These are phyloP conservation scores for Drosophila burlai DNA, from an alignment of 1,140 invertebrate genomes.

Conservation along the genomic window DNA sequence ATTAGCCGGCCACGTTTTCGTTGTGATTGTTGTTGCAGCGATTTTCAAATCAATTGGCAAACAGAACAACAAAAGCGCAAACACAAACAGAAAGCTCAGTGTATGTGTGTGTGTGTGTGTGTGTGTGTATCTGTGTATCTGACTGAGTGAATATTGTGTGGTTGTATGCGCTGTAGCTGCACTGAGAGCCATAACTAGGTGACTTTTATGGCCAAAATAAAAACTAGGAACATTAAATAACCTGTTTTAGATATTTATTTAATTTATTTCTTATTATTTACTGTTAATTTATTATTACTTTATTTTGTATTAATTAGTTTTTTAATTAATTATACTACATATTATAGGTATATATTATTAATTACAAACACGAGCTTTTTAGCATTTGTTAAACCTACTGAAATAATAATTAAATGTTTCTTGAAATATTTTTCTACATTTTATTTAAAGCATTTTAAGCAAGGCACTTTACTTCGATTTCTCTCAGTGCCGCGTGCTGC, in stretches of 20 bases:
- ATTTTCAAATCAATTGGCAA: constrained; percentile 82
- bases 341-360: too few relatives aligned
- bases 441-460: too few relatives aligned
- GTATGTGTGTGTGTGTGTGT: constrained; percentile 16
- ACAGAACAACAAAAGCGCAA: constrained; percentile 81
- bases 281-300: background rate
- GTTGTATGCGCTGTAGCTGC: constrained; percentile 20
- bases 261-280: background rate
- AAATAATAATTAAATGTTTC: too few relatives aligned
- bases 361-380: too few relatives aligned
- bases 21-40: constrained; percentile 59
- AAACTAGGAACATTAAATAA: background rate
- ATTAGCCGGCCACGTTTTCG: constrained; percentile 55
- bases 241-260: too few relatives aligned
- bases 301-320: too few relatives aligned
- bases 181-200: background rate
- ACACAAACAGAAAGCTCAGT: constrained; percentile 61
- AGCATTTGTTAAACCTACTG: too few relatives aligned
- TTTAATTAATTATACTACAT: background rate
- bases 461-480: background rate
- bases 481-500: constrained; percentile 25
- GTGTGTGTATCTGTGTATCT: constrained; percentile 15
- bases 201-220: background rate
- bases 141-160: constrained; percentile 26
- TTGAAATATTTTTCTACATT: too few relatives aligned